Evolutionary conservation across 2,113 vertebrate species (phyloP).

Genomic region (Arenaria interpres): DNA sequence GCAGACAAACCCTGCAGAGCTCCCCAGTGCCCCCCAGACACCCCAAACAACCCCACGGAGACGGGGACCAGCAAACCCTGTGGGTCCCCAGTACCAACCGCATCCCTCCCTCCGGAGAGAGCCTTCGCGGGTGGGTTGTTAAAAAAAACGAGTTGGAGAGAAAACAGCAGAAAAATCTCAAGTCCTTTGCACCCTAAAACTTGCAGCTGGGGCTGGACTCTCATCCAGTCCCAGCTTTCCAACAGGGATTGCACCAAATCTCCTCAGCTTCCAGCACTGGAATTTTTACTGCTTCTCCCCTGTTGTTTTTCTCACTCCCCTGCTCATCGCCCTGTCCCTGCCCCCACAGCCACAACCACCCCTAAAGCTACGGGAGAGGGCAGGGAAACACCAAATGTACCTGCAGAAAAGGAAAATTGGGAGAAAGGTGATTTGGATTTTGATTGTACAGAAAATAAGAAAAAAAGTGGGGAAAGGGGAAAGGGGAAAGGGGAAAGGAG

Average conservation of each 20-base stretch:
- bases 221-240: background rate
- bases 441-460: background rate
- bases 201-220: background rate
- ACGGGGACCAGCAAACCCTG: fast-evolving
- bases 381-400: background rate
- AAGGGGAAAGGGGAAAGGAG: too few relatives aligned
- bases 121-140: fast-evolving
- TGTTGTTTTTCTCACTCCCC: background rate
- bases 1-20: background rate
- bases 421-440: background rate
- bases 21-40: background rate
- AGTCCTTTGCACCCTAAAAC: background rate
- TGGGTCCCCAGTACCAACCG: fast-evolving
- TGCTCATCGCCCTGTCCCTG: background rate
- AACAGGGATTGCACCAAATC: background rate
- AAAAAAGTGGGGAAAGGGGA: background rate
- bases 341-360: background rate
- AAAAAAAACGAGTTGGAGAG: background rate
- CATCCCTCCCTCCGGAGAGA: background rate
- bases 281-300: background rate
- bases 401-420: background rate
- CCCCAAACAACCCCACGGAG: fast-evolving
- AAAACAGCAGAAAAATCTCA: background rate
- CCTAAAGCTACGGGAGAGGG: background rate
- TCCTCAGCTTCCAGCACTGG: background rate